Evolutionary conservation across 2,888 invertebrate species (phyloP).

Genomic region (Thymelicus sylvestris): DNA sequence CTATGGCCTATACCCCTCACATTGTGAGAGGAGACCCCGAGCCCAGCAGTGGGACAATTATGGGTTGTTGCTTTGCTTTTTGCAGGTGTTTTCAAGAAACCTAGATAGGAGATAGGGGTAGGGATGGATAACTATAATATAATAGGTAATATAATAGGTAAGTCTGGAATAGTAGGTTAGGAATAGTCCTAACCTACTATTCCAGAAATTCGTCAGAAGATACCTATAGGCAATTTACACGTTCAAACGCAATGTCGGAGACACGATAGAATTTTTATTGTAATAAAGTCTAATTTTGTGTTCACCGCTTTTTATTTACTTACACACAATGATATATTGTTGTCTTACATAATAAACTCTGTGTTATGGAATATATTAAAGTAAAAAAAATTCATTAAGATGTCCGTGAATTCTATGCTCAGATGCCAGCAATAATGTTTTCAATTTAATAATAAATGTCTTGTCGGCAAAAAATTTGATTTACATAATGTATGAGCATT

Average conservation of each 20-base stretch:
- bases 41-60: too few relatives aligned
- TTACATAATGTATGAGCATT: too few relatives aligned
- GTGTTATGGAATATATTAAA: constrained; percentile 1
- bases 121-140: too few relatives aligned
- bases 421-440: not conserved
- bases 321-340: constrained; percentile 5
- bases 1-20: too few relatives aligned
- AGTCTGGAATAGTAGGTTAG: too few relatives aligned
- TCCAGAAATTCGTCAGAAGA: not conserved
- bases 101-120: too few relatives aligned
- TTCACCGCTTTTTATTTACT: not conserved
- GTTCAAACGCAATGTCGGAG: not conserved
- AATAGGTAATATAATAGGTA: too few relatives aligned
- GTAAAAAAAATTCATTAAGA: constrained; percentile 5
- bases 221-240: not conserved
- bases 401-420: not conserved
- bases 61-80: too few relatives aligned
- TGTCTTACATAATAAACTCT: not conserved
- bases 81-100: too few relatives aligned
- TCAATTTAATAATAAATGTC: constrained; percentile 5
- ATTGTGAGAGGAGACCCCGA: too few relatives aligned
- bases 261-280: not conserved
- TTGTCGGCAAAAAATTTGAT: not conserved
- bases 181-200: too few relatives aligned
- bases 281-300: not conserved